Conservation (phyloP, 2,113 vertebrate genomes). For the Tragelaphus scriptus region DNA sequence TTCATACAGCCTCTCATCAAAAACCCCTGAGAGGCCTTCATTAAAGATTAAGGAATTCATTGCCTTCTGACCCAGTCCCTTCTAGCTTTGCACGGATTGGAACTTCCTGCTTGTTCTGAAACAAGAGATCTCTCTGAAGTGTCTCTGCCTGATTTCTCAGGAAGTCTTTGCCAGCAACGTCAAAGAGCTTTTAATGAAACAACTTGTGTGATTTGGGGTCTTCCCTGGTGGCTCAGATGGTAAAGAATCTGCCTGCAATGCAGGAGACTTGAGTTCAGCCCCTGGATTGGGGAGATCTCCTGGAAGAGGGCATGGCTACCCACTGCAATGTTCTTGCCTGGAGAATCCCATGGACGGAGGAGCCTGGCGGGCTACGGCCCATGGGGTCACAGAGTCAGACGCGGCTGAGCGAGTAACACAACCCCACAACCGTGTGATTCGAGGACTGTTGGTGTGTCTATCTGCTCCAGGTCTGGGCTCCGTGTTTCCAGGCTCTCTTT, state of each 20-base stretch:
- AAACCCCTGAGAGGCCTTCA: not conserved
- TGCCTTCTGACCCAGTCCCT: not conserved
- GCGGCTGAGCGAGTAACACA: not conserved
- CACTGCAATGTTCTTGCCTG: not conserved
- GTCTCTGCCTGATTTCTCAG: not conserved
- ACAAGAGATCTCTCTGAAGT: not conserved
- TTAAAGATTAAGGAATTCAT: not conserved
- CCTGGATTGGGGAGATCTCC: not conserved
- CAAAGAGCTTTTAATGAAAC: not conserved
- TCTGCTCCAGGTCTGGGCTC: not conserved
- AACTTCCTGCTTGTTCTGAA: not conserved
- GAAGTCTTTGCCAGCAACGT: not conserved
- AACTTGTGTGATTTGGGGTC: not conserved
- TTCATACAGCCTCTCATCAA: not conserved
- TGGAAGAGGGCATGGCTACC: not conserved
- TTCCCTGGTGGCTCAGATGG: not conserved
- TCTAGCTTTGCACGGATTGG: too few species aligned
- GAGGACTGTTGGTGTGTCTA: not conserved
- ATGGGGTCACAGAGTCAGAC: rapidly evolving
- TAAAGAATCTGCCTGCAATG: not conserved
- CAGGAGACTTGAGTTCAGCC: not conserved
- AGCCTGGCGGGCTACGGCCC: not conserved
- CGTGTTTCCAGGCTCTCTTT: not conserved
- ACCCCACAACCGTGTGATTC: too few species aligned
- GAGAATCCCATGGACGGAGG: not conserved